Percentiles rank a stretch among this genome's conserved stretches.
Evolutionary conservation across 1,140 invertebrate genomes (phyloP).

Genomic region (Probaryconus sp.): DNA sequence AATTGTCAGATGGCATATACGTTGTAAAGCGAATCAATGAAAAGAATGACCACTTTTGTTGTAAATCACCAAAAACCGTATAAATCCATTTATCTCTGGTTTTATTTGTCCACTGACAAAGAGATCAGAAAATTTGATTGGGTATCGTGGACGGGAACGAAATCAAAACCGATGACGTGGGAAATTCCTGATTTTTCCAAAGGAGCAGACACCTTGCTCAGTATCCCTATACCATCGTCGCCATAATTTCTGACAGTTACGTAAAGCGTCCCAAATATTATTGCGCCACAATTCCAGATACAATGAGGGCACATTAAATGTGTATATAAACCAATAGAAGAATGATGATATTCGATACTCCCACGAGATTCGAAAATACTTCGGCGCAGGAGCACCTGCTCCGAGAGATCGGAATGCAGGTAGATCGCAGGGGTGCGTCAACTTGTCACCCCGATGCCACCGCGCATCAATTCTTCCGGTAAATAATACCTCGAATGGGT

Average conservation of each 20-base stretch:
- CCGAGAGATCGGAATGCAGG: not conserved
- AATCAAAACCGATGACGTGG: no score
- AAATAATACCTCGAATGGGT: conserved; percentile 47
- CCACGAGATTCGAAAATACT: conserved; percentile 20
- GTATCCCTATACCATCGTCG: conserved; percentile 1
- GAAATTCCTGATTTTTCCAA: no score
- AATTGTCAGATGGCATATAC: no score
- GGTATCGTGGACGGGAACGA: no score
- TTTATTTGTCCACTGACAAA: no score
- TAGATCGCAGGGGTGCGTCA: conserved; percentile 27
- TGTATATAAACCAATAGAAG: conserved; percentile 16
- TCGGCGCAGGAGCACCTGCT: conserved; percentile 37
- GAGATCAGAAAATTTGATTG: no score
- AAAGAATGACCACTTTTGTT: no score
- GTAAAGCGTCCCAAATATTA: conserved; percentile 8
- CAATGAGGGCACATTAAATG: conserved; percentile 19
- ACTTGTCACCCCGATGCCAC: no score
- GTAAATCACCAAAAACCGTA: no score
- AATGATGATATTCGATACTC: conserved; percentile 38
- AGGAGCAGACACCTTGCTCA: not conserved
- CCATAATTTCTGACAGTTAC: no score
- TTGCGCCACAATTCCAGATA: not conserved
- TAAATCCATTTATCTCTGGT: no score
- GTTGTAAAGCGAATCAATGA: no score
- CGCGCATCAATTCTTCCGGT: conserved; percentile 1